Base-by-base conservation (phyloP, 1,140 invertebrate species). In the Dinoponera quadriceps region DNA sequence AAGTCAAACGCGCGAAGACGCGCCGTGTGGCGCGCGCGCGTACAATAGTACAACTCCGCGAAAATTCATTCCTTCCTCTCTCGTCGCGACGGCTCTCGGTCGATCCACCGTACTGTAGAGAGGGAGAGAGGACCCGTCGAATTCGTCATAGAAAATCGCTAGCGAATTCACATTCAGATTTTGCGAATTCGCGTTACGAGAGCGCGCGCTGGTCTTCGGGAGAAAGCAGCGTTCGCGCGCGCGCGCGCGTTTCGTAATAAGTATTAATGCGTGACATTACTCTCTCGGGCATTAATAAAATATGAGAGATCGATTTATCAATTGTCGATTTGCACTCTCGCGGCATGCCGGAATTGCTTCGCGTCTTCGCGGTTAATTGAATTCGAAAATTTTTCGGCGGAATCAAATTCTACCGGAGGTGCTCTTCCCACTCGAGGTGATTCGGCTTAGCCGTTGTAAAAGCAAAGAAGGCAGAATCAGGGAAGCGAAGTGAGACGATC, bases 241-340 rank as follows among this genome's bases (percentile, higher is more conserved):
- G 7, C 33, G 33, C 33, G 33, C 7, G 63, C n/a, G 51, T 80
- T 80, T 80, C 51, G 54, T 80, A 80, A 80, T 80, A 38, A 14
- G 2, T 27, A 57, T 68, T 66, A 57, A 69, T 4, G 22, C 65
- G 0, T 80, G 75, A 80, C 33, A 80, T 71, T 80, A 57, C 63
- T 11, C n/a, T 57, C 29, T 2, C 7, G 7, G 13, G 3, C 3
- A 11, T 57, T 3, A 55, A 25, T 29, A 38, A 3, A 27, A 25
- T 55, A 25, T 57, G 18, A 68, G 22, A 71, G 29, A 57, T 80
- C 27, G 38, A 68, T 68, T 54, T 14, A 16, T 63, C 20, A 7
- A 20, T 25, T 44, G 44, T 55, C 2, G 1, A 13, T 49, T 29
- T n/a, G n/a, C n/a, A 62, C 55, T 29, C 49, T 62, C 25, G 11